Evolutionary conservation across 2,888 invertebrate species (phyloP).

Genomic region (Tetranychus truncatus): DNA sequence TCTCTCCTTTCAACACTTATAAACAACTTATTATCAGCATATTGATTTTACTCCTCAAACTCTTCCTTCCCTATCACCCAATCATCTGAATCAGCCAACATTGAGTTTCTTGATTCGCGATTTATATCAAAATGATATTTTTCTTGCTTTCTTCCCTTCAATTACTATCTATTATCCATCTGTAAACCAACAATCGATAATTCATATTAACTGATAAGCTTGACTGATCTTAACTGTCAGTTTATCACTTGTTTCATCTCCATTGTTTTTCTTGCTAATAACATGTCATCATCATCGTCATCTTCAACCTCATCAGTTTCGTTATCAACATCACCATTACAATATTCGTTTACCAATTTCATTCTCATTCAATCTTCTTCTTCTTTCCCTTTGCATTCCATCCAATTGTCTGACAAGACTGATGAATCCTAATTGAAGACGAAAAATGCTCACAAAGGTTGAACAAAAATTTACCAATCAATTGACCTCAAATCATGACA

Average conservation of each 20-base stretch:
- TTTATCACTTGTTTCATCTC: not conserved
- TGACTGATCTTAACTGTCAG: not conserved
- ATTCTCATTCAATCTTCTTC: no score
- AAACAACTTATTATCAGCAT: not conserved
- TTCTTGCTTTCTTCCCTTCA: not conserved
- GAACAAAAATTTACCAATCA: no score
- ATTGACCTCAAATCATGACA: no score
- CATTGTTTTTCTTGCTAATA: not conserved
- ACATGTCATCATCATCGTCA: not conserved
- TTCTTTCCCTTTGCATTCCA: no score
- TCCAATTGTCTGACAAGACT: no score
- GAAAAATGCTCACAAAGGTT: no score
- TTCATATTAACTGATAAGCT: not conserved
- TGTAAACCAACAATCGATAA: not conserved
- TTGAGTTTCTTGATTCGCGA: not conserved
- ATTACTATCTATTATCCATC: not conserved
- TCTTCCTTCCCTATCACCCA: not conserved
- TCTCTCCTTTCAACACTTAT: no score
- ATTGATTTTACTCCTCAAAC: not conserved
- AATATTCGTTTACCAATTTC: no score
- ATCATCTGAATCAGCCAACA: conserved; percentile 3
- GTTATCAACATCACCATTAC: no score
- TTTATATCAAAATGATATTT: not conserved
- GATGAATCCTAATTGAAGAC: no score
- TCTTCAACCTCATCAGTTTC: no score